A percentile compares a stretch with the other conserved stretches of the same genome.
Conservation (phyloP, 1,140 invertebrate species). For the Bombus confusus region DNA sequence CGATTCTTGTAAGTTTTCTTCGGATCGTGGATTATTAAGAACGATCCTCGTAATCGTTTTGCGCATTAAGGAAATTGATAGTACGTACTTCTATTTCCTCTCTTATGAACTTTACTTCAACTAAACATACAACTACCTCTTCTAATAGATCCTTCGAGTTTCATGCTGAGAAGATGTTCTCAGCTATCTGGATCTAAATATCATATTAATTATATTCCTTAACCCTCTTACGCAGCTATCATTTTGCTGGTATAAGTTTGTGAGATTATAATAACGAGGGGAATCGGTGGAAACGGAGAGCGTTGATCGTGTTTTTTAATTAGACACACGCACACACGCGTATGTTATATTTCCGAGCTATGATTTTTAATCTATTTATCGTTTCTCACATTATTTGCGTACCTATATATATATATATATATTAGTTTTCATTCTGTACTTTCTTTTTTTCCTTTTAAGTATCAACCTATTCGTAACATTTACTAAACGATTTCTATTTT, state of each 20-base stretch:
- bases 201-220: not conserved
- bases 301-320: too few species aligned
- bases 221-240: not conserved
- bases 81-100: too few species aligned
- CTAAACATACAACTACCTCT: not conserved
- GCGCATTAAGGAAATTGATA: constrained; percentile 10
- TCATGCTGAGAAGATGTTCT: not conserved
- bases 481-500: not conserved
- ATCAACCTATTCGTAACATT: not conserved
- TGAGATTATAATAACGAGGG: too few species aligned
- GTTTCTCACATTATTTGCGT: too few species aligned
- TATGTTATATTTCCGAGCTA: too few species aligned
- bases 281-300: too few species aligned
- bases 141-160: too few species aligned
- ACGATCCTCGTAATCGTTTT: not conserved
- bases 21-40: not conserved
- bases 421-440: too few species aligned
- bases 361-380: too few species aligned
- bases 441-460: too few species aligned
- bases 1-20: not conserved
- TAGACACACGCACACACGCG: too few species aligned
- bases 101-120: not conserved
- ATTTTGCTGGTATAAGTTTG: not conserved
- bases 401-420: too few species aligned
- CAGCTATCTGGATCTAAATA: not conserved